Conservation (phyloP, 1,140 invertebrate species). For the Drosophila oshimai region DNA sequence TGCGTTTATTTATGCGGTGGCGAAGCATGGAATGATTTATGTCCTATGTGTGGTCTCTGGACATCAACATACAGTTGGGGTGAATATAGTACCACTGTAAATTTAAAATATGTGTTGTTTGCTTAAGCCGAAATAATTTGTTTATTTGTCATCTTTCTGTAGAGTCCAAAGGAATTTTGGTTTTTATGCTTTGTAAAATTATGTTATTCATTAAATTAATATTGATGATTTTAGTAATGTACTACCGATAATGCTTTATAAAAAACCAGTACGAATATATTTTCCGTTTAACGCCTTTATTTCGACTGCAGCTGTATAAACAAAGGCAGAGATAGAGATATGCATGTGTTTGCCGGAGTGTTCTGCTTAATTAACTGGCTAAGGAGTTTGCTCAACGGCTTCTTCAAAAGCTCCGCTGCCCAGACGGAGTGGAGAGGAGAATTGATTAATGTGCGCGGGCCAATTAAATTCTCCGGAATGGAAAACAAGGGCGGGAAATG, state of each 20-base stretch:
- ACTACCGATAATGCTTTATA: too few species aligned
- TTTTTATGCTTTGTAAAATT: too few species aligned
- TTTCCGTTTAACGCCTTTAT: not conserved
- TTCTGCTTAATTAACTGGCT: slow-evolving; percentile 40
- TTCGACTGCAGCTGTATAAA: slow-evolving; percentile 13
- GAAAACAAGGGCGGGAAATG: too few species aligned
- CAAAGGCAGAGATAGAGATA: not conserved
- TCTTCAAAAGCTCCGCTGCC: slow-evolving; percentile 45
- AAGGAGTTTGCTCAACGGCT: slow-evolving; percentile 28
- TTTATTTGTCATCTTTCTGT: not conserved
- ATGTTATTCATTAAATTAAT: too few species aligned
- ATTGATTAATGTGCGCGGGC: slow-evolving; percentile 55
- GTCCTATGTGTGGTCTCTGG: slow-evolving; percentile 23
- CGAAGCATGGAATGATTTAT: slow-evolving; percentile 56
- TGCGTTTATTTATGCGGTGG: slow-evolving; percentile 52
- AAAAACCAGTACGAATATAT: too few species aligned
- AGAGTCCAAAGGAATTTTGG: not conserved
- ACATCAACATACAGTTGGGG: not conserved
- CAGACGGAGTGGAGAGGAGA: too few species aligned
- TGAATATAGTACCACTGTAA: not conserved
- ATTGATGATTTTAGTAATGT: too few species aligned
- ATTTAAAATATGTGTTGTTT: not conserved
- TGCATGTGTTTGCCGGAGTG: not conserved
- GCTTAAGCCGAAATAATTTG: not conserved
- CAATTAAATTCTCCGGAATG: slow-evolving; percentile 19